Conservation (phyloP, 2,888 invertebrate species). For the Limnephilus auricula region DNA sequence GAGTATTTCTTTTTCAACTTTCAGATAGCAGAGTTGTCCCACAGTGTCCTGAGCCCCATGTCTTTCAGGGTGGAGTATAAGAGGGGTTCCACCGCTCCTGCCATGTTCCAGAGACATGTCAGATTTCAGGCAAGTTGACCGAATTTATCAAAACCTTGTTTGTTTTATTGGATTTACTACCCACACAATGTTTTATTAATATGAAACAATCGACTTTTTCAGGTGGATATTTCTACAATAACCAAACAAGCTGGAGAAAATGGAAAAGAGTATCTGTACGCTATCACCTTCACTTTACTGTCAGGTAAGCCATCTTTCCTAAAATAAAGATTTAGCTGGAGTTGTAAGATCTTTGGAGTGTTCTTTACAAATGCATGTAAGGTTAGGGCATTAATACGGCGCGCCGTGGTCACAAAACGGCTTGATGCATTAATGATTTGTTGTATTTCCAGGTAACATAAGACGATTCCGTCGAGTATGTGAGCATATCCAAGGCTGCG, state of each 20-base stretch:
- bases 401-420: background rate
- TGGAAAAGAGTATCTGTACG: conserved; percentile 88
- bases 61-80: conserved; percentile 99
- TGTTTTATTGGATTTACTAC: background rate
- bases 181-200: background rate
- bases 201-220: conserved; percentile 42
- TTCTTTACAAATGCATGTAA: too few species aligned
- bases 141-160: background rate
- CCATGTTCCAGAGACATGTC: conserved; percentile 97
- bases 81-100: conserved; percentile 93
- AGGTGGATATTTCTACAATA: conserved; percentile 90
- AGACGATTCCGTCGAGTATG: conserved; percentile 96
- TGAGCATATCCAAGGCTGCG: conserved; percentile 95
- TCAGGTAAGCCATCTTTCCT: conserved; percentile 82
- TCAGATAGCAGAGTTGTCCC: conserved; percentile 96
- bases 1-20: conserved; percentile 66
- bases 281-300: conserved; percentile 95
- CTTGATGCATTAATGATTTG: background rate
- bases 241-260: conserved; percentile 87
- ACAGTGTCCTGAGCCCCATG: conserved; percentile 98
- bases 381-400: background rate
- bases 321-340: background rate
- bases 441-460: conserved; percentile 88
- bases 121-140: conserved; percentile 86
- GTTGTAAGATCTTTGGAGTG: background rate